Evolutionary conservation across 2,113 vertebrate species (phyloP).

Genomic region (Lepus timidus): DNA sequence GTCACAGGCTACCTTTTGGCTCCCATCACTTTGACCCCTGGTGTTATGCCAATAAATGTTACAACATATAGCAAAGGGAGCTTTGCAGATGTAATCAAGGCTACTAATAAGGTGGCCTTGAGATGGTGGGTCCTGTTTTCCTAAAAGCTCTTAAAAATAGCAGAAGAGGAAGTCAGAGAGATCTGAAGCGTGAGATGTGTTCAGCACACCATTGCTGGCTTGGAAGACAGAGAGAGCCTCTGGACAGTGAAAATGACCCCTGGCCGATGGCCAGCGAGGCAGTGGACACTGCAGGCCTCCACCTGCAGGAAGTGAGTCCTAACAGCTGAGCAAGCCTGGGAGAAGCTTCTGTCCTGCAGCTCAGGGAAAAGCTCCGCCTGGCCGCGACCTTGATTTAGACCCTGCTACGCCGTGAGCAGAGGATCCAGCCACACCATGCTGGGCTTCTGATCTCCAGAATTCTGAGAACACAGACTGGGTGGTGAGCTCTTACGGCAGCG

Average conservation of each 20-base stretch:
- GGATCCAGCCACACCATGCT: neutral
- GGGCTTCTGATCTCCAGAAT: neutral
- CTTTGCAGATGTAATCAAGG: neutral
- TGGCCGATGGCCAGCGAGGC: too few relatives aligned
- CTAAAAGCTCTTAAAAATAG: neutral
- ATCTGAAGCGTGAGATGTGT: neutral
- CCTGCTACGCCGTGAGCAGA: neutral
- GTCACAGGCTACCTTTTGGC: neutral
- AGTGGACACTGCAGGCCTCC: too few relatives aligned
- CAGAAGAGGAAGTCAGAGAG: neutral
- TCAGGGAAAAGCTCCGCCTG: neutral
- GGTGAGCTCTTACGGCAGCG: neutral
- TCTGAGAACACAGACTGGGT: neutral
- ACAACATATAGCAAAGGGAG: neutral
- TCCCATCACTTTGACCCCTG: neutral
- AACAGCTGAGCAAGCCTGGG: neutral
- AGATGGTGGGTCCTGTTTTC: neutral
- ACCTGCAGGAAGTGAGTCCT: too few relatives aligned
- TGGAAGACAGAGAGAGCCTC: neutral
- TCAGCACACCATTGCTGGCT: fast-evolving
- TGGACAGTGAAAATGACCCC: neutral
- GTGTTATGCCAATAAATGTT: neutral
- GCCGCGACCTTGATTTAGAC: neutral
- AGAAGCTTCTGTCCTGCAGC: neutral
- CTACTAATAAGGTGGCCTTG: neutral